phyloP scores from a whole-genome alignment of 2,113 vertebrate genomes.

The Pangasianodon hypophthalmus region DNA sequence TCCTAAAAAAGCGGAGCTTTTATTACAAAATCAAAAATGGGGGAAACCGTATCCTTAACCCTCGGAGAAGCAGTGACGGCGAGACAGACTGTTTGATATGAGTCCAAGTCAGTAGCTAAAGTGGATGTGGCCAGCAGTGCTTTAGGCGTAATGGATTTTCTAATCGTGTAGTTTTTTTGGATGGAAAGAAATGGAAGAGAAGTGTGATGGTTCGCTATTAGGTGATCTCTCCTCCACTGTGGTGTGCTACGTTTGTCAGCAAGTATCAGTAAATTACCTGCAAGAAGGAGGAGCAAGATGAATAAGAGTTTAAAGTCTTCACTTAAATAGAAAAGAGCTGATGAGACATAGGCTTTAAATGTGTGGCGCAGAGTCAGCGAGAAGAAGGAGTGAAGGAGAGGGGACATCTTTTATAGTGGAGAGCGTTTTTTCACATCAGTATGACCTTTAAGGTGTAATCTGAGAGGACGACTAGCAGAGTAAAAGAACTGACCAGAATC shows the following conservation, averaged over 20 bases:
- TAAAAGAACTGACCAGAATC: neutral
- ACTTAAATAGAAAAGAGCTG: neutral
- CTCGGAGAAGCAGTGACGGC: conserved; percentile 54
- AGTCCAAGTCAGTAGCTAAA: conserved; percentile 47
- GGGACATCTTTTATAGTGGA: neutral
- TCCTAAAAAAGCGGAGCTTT: conserved; percentile 61
- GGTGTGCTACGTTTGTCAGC: neutral
- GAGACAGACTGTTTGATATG: conserved; percentile 57
- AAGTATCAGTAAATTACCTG: neutral
- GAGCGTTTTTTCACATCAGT: neutral
- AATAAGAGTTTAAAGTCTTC: neutral
- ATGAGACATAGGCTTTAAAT: conserved; percentile 7
- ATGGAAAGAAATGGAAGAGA: neutral
- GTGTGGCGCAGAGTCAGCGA: conserved; percentile 2
- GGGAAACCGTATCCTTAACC: conserved; percentile 54
- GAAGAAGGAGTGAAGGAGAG: neutral
- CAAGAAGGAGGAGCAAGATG: neutral
- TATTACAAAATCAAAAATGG: conserved; percentile 60
- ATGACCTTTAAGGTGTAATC: neutral
- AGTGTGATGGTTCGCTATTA: neutral
- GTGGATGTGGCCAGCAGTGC: neutral
- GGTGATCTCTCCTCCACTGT: neutral
- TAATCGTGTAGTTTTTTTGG: neutral
- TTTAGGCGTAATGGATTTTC: conserved; percentile 16
- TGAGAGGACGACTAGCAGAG: neutral